phyloP scores from a whole-genome alignment of 1,140 invertebrate genomes.

The Anastrepha ludens region DNA sequence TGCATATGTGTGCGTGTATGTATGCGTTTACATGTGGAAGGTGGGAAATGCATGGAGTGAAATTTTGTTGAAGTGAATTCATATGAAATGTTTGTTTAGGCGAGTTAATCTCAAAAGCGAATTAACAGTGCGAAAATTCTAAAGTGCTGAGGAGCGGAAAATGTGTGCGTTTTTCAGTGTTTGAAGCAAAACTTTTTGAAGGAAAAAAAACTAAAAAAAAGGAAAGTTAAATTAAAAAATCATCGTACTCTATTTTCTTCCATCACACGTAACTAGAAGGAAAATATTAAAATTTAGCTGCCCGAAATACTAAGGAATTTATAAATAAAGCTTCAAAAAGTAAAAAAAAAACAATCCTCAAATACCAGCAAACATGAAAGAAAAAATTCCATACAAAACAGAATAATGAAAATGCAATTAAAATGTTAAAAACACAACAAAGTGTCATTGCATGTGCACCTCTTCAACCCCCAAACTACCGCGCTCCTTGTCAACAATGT shows the following conservation, averaged over 20 bases:
- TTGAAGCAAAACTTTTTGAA: no score
- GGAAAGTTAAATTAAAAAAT: no score
- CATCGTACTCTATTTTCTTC: no score
- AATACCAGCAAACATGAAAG: background rate
- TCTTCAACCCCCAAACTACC: background rate
- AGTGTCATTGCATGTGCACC: background rate
- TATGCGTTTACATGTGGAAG: background rate
- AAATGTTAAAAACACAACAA: constrained; percentile 28
- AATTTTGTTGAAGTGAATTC: constrained; percentile 45
- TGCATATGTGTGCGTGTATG: background rate
- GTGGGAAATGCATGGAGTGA: background rate
- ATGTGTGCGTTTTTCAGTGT: no score
- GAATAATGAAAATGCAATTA: constrained; percentile 14
- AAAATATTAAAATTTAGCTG: no score
- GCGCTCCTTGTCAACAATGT: background rate
- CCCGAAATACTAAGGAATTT: no score
- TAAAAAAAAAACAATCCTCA: background rate
- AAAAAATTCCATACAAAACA: background rate
- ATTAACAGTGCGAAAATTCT: background rate
- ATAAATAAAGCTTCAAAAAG: background rate
- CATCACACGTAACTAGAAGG: no score
- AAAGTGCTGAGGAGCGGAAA: background rate
- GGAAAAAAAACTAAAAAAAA: no score
- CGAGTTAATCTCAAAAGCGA: constrained; percentile 24
- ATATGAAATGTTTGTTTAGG: constrained; percentile 39